Percentiles rank a stretch among this genome's conserved stretches.
Evolutionary conservation across 2,797 vertebrate genomes (phyloP).

Genomic region (Notoglanidium macrostoma): DNA sequence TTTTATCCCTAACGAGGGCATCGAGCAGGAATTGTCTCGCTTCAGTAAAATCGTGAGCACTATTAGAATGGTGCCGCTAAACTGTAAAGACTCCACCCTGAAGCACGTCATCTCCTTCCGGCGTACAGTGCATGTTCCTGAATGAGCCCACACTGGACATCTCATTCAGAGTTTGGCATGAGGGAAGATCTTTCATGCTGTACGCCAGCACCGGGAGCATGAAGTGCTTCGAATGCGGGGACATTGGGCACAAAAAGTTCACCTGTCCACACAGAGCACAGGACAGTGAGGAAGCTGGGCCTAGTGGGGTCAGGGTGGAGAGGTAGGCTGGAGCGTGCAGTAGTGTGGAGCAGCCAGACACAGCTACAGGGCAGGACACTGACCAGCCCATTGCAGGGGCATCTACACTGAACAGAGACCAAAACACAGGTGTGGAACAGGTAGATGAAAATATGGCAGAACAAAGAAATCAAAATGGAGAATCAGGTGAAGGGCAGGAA

Average conservation of each 20-base stretch:
- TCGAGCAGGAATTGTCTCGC: background rate
- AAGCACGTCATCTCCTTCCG: background rate
- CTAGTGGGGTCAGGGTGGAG: no score
- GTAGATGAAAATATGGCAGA: no score
- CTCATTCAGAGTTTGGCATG: background rate
- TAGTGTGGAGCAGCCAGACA: no score
- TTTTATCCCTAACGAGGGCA: background rate
- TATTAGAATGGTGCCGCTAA: background rate
- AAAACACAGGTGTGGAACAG: background rate
- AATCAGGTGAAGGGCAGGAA: no score
- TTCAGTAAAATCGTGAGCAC: background rate
- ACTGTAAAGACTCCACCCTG: background rate
- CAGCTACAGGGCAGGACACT: no score
- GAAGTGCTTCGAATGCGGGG: no score
- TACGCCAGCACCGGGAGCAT: background rate
- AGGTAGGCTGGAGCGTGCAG: no score
- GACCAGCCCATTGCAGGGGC: no score
- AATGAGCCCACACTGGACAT: background rate
- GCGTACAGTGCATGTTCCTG: background rate
- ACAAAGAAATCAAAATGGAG: background rate
- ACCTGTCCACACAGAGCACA: no score
- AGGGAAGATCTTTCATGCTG: background rate
- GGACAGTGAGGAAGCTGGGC: no score
- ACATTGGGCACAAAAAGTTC: no score
- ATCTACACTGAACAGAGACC: no score